These are phyloP conservation scores for Apis florea DNA, from an alignment of 1,140 invertebrate genomes.

Conservation along the genomic window DNA sequence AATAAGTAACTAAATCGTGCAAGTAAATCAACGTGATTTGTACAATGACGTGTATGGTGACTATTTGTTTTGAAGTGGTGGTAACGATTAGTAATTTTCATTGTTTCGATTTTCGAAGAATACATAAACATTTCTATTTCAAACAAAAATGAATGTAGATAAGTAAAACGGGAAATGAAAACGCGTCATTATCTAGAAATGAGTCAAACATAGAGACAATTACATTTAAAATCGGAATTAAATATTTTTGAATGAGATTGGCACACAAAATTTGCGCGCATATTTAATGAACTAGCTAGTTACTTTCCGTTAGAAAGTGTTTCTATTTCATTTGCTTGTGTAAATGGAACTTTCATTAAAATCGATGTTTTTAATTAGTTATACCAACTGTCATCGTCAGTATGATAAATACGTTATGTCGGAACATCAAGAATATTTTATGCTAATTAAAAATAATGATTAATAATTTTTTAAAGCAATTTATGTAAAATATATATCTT, in stretches of 20 bases:
- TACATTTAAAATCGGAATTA: background rate
- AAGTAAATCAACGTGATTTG: background rate
- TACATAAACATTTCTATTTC: background rate
- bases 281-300: conserved; percentile 20
- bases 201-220: conserved; percentile 35
- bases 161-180: conserved; percentile 65
- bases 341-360: conserved; percentile 19
- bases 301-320: conserved; percentile 35
- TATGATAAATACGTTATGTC: background rate
- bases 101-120: background rate
- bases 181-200: conserved; percentile 64
- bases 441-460: background rate
- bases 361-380: conserved; percentile 14
- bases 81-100: background rate
- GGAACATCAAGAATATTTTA: background rate
- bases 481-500: background rate
- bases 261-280: background rate
- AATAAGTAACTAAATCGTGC: background rate
- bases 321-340: background rate
- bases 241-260: background rate
- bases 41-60: background rate
- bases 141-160: conserved; percentile 52
- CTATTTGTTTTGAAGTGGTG: background rate
- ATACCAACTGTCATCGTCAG: background rate
- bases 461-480: background rate